Percentiles rank a stretch among this genome's conserved stretches.
Evolutionary conservation across 2,888 invertebrate genomes (phyloP).

Genomic region (Lepetodrilus schrolli): DNA sequence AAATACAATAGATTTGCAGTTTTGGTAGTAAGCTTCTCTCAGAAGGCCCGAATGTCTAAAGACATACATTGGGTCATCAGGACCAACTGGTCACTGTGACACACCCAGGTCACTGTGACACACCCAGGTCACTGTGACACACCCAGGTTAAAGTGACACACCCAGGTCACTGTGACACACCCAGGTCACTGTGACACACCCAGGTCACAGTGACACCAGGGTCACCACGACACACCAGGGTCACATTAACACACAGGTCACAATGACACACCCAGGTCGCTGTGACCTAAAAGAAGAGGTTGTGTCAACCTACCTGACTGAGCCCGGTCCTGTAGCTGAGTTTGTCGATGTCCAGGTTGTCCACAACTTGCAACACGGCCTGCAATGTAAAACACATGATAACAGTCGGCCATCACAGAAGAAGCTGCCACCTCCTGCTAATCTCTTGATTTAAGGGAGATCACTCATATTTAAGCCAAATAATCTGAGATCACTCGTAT

Average conservation of each 20-base stretch:
- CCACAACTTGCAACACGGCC: slow-evolving; percentile 87
- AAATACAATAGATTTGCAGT: too few relatives aligned
- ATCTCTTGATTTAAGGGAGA: too few relatives aligned
- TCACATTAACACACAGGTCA: not conserved
- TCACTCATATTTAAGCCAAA: too few relatives aligned
- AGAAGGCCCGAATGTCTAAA: too few relatives aligned
- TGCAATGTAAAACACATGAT: slow-evolving; percentile 45
- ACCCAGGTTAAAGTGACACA: not conserved
- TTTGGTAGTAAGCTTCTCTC: too few relatives aligned
- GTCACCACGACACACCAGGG: not conserved
- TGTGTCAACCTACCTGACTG: slow-evolving; percentile 83
- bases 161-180: not conserved
- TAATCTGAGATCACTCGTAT: too few relatives aligned
- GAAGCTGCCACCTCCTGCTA: too few relatives aligned
- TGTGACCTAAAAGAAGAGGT: not conserved
- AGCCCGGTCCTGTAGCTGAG: slow-evolving; percentile 91
- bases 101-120: not conserved
- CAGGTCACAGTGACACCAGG: not conserved
- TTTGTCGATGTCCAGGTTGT: slow-evolving; percentile 87
- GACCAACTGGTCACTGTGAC: not conserved
- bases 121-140: not conserved
- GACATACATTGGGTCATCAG: too few relatives aligned
- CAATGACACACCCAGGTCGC: not conserved
- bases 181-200: not conserved
- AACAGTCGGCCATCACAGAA: too few relatives aligned